Evolutionary conservation across 2,888 invertebrate genomes (phyloP).

Genomic region (Eupithecia insigniata): DNA sequence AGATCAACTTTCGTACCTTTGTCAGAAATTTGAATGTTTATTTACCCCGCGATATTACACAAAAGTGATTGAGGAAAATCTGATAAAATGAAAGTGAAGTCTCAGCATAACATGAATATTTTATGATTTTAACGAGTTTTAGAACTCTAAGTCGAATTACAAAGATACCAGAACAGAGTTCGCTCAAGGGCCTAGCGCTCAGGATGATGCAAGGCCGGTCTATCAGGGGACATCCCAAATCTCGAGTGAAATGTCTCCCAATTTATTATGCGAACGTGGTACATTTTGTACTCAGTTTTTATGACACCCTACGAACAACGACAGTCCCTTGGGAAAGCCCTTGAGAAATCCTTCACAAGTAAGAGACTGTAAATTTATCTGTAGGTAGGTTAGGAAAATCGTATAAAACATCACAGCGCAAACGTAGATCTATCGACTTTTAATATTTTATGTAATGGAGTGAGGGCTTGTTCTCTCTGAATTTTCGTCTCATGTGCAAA

Average conservation of each 20-base stretch:
- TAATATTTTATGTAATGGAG: conserved; percentile 1
- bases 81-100: not conserved
- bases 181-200: not conserved
- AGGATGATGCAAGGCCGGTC: not conserved
- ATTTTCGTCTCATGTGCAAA: not conserved
- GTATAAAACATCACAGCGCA: not conserved
- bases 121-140: not conserved
- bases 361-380: not conserved
- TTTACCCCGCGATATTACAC: not conserved
- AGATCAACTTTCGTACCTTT: not conserved
- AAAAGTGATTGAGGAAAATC: not conserved
- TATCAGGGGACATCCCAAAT: not conserved
- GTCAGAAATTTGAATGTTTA: not conserved
- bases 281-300: conserved; percentile 17
- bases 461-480: not conserved
- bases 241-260: not conserved
- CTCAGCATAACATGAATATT: not conserved
- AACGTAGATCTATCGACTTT: conserved; percentile 7
- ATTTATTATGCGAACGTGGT: conserved; percentile 17
- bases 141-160: not conserved
- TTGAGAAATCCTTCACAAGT: conserved; percentile 1
- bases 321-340: not conserved
- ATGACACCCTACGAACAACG: conserved; percentile 12
- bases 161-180: not conserved
- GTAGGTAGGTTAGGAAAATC: not conserved